These are phyloP conservation scores for Alloscopus bannaensis DNA, from an alignment of 2,888 invertebrate genomes.

Conservation along the genomic window DNA sequence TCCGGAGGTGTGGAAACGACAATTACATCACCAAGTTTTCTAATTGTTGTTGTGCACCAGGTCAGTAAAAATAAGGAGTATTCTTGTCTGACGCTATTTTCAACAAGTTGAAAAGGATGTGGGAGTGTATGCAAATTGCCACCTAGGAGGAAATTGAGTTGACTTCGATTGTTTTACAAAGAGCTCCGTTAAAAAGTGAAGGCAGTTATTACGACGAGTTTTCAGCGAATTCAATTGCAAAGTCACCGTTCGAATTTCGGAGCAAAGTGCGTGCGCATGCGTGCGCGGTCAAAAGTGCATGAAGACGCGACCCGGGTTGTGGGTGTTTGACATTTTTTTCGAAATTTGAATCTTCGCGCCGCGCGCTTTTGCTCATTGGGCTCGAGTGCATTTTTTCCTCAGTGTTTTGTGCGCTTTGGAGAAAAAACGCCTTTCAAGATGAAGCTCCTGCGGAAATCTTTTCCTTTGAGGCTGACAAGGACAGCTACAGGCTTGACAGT, in stretches of 20 bases:
- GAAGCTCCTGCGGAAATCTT: neutral
- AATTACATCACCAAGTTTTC: too few species aligned
- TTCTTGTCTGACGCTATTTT: too few species aligned
- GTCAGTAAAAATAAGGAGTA: too few species aligned
- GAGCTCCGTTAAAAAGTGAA: constrained; percentile 52
- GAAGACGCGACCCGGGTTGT: neutral
- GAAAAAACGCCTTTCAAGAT: neutral
- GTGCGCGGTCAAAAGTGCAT: constrained; percentile 1
- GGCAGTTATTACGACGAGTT: constrained; percentile 37
- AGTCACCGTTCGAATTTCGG: constrained; percentile 10
- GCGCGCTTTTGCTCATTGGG: neutral
- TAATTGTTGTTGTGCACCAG: too few species aligned
- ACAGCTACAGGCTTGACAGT: constrained; percentile 21
- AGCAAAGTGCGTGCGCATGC: constrained; percentile 36
- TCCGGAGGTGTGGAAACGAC: too few species aligned
- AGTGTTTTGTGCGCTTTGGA: neutral
- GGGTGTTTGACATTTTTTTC: neutral
- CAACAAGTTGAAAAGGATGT: too few species aligned
- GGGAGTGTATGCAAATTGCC: too few species aligned
- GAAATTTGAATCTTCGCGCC: neutral
- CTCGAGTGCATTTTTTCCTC: neutral
- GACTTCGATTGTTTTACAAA: too few species aligned
- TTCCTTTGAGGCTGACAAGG: neutral
- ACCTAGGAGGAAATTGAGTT: constrained; percentile 24
- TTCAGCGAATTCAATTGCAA: neutral